A percentile compares a stretch with the other conserved stretches of the same genome.
These are phyloP conservation scores for Chrysogorgia sp. DNA, from an alignment of 92 coral and sea anemone species.

Conservation along the genomic window DNA sequence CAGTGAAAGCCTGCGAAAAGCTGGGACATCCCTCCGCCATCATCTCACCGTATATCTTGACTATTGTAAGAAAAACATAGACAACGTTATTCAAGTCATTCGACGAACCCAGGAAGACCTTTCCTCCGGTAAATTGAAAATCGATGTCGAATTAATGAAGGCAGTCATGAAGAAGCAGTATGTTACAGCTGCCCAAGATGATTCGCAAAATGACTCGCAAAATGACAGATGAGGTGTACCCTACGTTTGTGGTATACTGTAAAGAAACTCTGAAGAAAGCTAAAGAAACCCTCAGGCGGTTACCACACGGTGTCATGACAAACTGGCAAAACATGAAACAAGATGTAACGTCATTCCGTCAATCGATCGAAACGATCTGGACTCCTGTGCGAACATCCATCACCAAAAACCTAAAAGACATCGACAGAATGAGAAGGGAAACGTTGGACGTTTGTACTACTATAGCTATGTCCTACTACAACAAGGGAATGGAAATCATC, in stretches of 20 bases:
- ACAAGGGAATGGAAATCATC: not conserved
- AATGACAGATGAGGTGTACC: not conserved
- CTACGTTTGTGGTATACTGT: no score
- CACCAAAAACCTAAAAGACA: not conserved
- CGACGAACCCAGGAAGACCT: not conserved
- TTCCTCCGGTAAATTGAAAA: constrained; percentile 14
- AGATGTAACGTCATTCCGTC: no score
- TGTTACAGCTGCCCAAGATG: not conserved
- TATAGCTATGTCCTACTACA: not conserved
- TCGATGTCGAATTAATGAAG: no score
- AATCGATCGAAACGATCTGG: not conserved
- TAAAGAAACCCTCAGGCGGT: no score
- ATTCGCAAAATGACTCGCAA: not conserved
- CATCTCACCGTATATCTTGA: constrained; percentile 3
- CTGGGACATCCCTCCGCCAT: not conserved
- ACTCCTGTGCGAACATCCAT: not conserved
- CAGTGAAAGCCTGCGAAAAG: not conserved
- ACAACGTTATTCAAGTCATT: constrained; percentile 11
- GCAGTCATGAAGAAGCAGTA: not conserved
- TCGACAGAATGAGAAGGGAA: not conserved
- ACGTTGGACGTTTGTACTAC: not conserved
- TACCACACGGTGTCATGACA: not conserved
- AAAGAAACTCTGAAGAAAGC: no score
- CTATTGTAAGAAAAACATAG: not conserved
- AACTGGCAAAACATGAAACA: not conserved